A percentile compares a stretch with the other conserved stretches of the same genome.
Conservation (phyloP, 2,113 vertebrate species). For the Aspiorhynchus laticeps region DNA sequence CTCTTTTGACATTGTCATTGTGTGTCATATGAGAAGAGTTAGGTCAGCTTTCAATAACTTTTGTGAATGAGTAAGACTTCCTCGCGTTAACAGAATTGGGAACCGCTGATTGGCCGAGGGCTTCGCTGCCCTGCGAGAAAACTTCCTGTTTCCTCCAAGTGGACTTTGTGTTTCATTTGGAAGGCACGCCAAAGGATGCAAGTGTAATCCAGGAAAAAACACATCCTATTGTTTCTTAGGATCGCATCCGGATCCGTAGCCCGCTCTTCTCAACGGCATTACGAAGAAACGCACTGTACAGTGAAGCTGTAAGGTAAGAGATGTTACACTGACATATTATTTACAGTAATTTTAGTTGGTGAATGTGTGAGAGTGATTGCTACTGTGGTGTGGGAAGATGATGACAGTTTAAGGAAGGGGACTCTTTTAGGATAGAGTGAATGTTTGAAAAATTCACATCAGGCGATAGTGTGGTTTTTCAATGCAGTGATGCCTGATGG, state of each 20-base stretch:
- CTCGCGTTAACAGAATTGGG: not conserved
- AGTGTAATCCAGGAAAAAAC: conserved; percentile 78
- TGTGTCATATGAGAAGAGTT: conserved; percentile 19
- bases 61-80: conserved; percentile 43
- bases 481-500: not conserved
- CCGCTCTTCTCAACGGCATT: conserved; percentile 33
- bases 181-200: conserved; percentile 67
- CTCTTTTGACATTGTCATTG: not conserved
- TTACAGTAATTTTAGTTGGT: not conserved
- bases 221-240: conserved; percentile 72
- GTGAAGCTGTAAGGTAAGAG: conserved; percentile 15
- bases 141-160: conserved; percentile 73
- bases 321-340: not conserved
- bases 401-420: not conserved
- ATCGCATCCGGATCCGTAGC: conserved; percentile 64
- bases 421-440: not conserved
- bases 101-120: conserved; percentile 62
- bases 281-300: not conserved
- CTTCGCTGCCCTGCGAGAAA: conserved; percentile 67
- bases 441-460: not conserved
- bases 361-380: not conserved
- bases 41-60: conserved; percentile 35
- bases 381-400: too few relatives aligned
- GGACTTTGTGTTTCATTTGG: conserved; percentile 65
- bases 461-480: not conserved